phyloP scores from a whole-genome alignment of 37 sponge, comb jelly and placozoan species.

The Chondrilla cf. caribensis region DNA sequence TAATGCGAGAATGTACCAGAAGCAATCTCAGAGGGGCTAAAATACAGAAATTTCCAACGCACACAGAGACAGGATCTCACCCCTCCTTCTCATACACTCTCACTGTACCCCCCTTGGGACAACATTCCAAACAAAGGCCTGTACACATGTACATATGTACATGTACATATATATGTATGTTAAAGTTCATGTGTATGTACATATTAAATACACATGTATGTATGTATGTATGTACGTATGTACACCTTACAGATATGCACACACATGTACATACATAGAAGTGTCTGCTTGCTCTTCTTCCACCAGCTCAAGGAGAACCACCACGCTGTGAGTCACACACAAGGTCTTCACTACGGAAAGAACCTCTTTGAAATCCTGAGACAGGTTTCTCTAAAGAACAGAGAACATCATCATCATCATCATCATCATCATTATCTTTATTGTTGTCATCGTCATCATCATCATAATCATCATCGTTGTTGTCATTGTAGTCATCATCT shows the following conservation, averaged over 20 bases:
- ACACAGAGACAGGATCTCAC: too few species aligned
- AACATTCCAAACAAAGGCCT: background rate
- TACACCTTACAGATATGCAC: background rate
- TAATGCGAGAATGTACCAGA: too few species aligned
- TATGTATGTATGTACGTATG: background rate
- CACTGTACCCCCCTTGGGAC: too few species aligned
- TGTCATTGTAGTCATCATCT: too few species aligned
- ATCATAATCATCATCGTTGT: too few species aligned
- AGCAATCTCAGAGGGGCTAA: too few species aligned
- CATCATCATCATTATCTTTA: too few species aligned
- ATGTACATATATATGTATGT: conserved; percentile 18
- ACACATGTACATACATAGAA: background rate
- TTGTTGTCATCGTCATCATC: too few species aligned
- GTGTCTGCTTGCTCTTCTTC: background rate
- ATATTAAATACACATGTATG: background rate
- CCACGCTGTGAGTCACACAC: conserved; percentile 13
- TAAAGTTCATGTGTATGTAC: too few species aligned
- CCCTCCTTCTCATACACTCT: too few species aligned
- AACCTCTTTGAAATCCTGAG: background rate
- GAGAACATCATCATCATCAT: too few species aligned
- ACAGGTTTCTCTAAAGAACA: background rate
- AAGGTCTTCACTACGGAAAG: conserved; percentile 6
- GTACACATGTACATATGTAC: conserved; percentile 11
- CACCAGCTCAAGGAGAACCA: conserved; percentile 17
- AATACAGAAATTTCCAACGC: too few species aligned